Evolutionary conservation across 2,888 invertebrate genomes (phyloP), one percentile per base, ranked within the genome.

Genomic region (Catonia carolina): DNA sequence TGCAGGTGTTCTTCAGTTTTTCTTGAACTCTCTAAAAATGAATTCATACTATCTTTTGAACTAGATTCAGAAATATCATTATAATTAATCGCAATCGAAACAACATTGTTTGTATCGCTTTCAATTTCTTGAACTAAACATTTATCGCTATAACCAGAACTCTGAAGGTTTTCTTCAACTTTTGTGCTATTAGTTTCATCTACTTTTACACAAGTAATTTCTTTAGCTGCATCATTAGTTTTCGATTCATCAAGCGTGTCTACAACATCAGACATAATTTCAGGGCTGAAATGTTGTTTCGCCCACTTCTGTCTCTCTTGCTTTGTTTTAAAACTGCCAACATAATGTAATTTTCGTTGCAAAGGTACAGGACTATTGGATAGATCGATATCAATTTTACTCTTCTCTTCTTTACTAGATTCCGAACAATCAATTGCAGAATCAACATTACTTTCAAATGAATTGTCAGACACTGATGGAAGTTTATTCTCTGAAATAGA

Each of bases 271-370:
- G 23, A 23, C 8, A 22, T 22, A 17, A 27, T 20, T 20, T 45
- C 45, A 22, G 22, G 23, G 45, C 42, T 42, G 10, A 33, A 45
- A 41, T 39, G 37, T 42, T 58, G 49, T 58, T 63, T 64, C 14
- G 61, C 62, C 61, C 61, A 63, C 55, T 60, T 62, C 2, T 62
- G 62, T 27, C 65, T 59, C 53, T 67, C 66, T 53, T 62, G 62
- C 35, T 64, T 63, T 6, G 67, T 64, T 60, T 67, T 67, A 47
- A 67, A 67, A 51, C 67, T 67, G n/a, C 66, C 66, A 31, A 62
- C 60, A 48, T 67, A 64, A 36, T 62, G 56, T 27, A 65, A 55
- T 48, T 59, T 60, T 39, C 58, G 62, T 20, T 17, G 45, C 2
- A 45, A 27, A 23, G 45, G 45, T 22, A 45, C 45, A 18, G 45